Percentiles rank a stretch among this genome's conserved stretches.
Evolutionary conservation across 1,140 invertebrate species (phyloP).

Genomic region (Drosophila burlai): DNA sequence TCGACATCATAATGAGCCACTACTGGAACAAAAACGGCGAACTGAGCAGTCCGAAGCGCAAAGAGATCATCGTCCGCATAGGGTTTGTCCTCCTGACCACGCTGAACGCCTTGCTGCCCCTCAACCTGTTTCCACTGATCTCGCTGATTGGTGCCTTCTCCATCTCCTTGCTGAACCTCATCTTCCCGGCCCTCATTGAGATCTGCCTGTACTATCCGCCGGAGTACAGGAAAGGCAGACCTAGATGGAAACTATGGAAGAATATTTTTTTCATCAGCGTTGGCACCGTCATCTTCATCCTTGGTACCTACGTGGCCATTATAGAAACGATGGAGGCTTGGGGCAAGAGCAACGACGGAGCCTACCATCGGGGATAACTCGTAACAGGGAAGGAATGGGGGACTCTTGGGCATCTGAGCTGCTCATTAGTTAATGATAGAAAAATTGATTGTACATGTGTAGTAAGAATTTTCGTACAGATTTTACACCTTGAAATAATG

Average conservation of each 20-base stretch:
- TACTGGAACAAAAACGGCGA: slow-evolving; percentile 7
- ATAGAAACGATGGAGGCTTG: slow-evolving; percentile 2
- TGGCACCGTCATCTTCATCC: slow-evolving; percentile 14
- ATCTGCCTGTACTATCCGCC: slow-evolving; percentile 39
- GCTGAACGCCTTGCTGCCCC: slow-evolving; percentile 31
- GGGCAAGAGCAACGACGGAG: background rate
- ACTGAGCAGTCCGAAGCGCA: background rate
- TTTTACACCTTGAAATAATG: background rate
- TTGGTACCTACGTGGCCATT: slow-evolving; percentile 8
- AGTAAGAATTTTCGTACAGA: background rate
- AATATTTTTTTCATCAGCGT: slow-evolving; percentile 19
- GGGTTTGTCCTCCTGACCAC: slow-evolving; percentile 33
- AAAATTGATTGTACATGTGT: background rate
- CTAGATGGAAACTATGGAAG: slow-evolving; percentile 48
- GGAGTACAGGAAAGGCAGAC: slow-evolving; percentile 9
- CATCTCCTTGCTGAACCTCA: slow-evolving; percentile 54
- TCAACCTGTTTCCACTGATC: slow-evolving; percentile 44
- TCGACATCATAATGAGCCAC: slow-evolving; percentile 52
- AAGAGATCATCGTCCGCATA: slow-evolving; percentile 29
- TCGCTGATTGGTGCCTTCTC: slow-evolving; percentile 44
- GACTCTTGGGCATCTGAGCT: background rate
- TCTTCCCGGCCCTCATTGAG: slow-evolving; percentile 52
- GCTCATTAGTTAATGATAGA: background rate
- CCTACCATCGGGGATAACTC: background rate
- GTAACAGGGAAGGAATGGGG: background rate